Percentiles rank a stretch among this genome's conserved stretches.
Evolutionary conservation across 2,113 vertebrate genomes (phyloP).

Genomic region (Gymnocephalus cernua): DNA sequence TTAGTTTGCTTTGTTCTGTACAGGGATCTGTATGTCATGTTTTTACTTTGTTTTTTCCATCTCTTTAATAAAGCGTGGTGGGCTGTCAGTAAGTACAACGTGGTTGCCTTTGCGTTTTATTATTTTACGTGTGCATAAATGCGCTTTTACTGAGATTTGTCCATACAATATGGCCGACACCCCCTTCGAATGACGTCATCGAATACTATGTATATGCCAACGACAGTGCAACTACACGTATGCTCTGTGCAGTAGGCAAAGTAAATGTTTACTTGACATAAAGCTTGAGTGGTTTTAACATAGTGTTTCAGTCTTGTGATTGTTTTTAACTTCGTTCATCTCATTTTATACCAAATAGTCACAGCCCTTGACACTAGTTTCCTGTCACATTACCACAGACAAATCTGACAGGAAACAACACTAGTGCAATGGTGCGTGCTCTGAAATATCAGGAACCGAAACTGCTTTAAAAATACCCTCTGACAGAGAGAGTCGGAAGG

Average conservation of each 20-base stretch:
- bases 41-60: constrained; percentile 51
- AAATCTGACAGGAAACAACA: constrained; percentile 47
- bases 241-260: constrained; percentile 1
- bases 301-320: not conserved
- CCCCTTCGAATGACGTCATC: too few species aligned
- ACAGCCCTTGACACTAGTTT: constrained; percentile 3
- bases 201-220: too few species aligned
- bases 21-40: constrained; percentile 44
- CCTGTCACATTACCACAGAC: constrained; percentile 40
- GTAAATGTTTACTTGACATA: not conserved
- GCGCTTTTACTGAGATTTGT: too few species aligned
- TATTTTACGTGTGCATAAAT: constrained; percentile 1
- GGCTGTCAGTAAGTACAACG: constrained; percentile 17
- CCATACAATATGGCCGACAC: too few species aligned
- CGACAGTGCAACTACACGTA: not conserved
- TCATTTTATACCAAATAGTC: not conserved
- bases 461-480: constrained; percentile 18
- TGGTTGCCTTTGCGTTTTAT: constrained; percentile 7
- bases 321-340: not conserved
- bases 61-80: constrained; percentile 60
- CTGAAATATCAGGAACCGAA: constrained; percentile 59
- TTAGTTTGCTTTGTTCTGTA: constrained; percentile 50
- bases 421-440: not conserved
- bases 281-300: not conserved
- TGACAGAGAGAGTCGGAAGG: not conserved